Conservation (phyloP, 2,113 vertebrate species). For the Bettongia penicillata region DNA sequence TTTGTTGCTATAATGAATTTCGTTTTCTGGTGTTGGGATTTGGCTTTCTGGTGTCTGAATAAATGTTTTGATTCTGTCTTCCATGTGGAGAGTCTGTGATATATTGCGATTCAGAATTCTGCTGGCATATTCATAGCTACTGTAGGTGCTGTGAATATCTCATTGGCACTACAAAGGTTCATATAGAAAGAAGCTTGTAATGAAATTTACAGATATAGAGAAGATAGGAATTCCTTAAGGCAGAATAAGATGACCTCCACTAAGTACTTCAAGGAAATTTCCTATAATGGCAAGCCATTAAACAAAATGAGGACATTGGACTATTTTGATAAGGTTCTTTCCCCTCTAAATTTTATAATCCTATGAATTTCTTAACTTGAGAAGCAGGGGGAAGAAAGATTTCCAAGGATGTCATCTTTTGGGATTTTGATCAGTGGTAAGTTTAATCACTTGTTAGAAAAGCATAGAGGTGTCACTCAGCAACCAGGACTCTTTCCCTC, state of each 20-base stretch:
- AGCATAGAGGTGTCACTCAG: background rate
- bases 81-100: no score
- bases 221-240: background rate
- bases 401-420: background rate
- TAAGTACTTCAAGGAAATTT: background rate
- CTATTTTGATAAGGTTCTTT: background rate
- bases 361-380: background rate
- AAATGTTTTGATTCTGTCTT: no score
- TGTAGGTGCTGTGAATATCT: no score
- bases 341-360: background rate
- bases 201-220: background rate
- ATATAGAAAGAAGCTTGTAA: background rate
- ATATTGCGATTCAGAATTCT: no score
- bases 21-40: no score
- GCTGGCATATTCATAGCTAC: no score
- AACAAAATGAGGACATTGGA: background rate
- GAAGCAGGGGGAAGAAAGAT: background rate
- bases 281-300: background rate
- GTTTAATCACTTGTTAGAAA: background rate
- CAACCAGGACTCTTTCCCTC: background rate
- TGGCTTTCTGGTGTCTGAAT: no score
- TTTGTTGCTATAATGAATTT: no score
- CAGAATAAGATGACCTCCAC: background rate
- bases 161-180: background rate
- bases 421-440: background rate